Conservation (phyloP, 2,797 vertebrate species). For the Podarcis lilfordi region DNA sequence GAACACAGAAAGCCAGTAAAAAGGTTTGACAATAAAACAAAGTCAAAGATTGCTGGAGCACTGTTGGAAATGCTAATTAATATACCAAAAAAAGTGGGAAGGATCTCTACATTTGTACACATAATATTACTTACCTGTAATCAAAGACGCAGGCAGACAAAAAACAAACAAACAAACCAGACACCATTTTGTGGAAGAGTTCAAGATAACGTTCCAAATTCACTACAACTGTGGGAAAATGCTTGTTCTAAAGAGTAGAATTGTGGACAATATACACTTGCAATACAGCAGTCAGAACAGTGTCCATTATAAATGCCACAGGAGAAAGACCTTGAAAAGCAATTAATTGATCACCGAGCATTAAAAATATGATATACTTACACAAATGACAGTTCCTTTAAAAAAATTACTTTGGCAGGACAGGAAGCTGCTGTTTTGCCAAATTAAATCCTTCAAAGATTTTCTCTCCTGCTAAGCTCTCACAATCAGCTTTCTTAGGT, state of each 20-base stretch:
- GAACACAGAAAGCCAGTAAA: not conserved
- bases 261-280: not conserved
- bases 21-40: not conserved
- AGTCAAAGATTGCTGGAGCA: not conserved
- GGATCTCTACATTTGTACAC: not conserved
- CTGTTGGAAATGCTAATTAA: not conserved
- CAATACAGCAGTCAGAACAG: not conserved
- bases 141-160: not conserved
- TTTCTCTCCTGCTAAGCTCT: not conserved
- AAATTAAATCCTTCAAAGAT: not conserved
- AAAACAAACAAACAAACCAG: not conserved
- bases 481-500: not conserved
- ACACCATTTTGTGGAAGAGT: not conserved
- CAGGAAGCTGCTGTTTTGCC: not conserved
- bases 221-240: too few species aligned
- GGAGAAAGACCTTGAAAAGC: not conserved
- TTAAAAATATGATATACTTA: not conserved
- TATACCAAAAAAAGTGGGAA: not conserved
- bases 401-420: not conserved
- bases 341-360: conserved; percentile 1
- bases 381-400: not conserved
- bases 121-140: conserved; percentile 14
- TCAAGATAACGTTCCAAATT: not conserved
- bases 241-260: not conserved
- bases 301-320: not conserved